Evolutionary conservation across 2,113 vertebrate genomes (phyloP), one percentile per base, ranked within the genome.

Genomic region (Nansenia antarctica): DNA sequence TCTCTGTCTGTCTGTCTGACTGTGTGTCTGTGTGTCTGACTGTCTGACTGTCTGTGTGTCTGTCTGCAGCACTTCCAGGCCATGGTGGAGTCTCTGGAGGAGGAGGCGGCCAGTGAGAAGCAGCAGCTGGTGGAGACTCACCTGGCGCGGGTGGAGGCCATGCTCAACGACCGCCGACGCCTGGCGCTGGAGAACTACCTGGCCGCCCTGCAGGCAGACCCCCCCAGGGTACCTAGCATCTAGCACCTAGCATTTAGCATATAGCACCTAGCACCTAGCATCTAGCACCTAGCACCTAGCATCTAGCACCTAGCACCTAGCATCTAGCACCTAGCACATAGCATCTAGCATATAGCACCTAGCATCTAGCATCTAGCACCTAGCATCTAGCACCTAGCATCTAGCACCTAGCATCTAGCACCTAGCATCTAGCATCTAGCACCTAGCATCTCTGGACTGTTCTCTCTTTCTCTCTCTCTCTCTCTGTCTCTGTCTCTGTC

Each of bases 111-210:
- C 3, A 97, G 96, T 0, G 97, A 99, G 90, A 98, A 98, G 86
- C 97, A 98, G 88, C 97, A 98, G 91, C 92, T 99, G 37, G 97
- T 98, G 75, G 98, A 98, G 78, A 99, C 98, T 37, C 98, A 99
- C 87, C 88, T 99, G 61, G 98, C 96, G 24, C 94, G 96, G 0
- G 98, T 99, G 69, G 96, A 99, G 88, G 95, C 96, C 52, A 96
- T 98, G 94, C 82, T 99, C 69, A 98, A 98, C 0, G 96, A 99
- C 72, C 95, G 96, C 1, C 95, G 96, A 18, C 94, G 96, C 9
- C 90, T 96, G 11, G 94, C 97, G 1, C 86, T 99, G 81, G 98
- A 99, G 91, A 98, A 96, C 83, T 99, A 99, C 87, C 90, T 99
- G 70, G 94, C 96, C 0, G 95, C 96, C 61, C 87, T 99, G 88